These are phyloP conservation scores for Metallyticus violacea DNA, from an alignment of 2,888 invertebrate species.

Conservation along the genomic window DNA sequence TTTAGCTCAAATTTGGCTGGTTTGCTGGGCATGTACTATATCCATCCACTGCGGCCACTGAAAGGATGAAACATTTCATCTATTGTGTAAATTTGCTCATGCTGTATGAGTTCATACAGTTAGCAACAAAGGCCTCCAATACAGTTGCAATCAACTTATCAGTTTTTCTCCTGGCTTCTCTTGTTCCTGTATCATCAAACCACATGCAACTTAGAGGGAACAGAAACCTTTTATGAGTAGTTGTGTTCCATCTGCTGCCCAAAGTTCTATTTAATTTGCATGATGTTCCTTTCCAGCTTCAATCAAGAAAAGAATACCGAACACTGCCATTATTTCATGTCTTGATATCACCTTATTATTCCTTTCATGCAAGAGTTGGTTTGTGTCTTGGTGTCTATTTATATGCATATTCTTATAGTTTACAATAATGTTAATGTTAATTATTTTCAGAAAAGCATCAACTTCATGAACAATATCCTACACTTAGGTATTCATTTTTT, in stretches of 20 bases:
- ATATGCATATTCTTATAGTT: too few relatives aligned
- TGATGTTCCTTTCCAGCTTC: slow-evolving; percentile 27
- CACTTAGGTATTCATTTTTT: too few relatives aligned
- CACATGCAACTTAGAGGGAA: slow-evolving; percentile 22
- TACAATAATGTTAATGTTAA: neutral
- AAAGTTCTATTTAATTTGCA: slow-evolving; percentile 30
- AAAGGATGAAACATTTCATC: slow-evolving; percentile 35
- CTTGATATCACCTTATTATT: neutral
- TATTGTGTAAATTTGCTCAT: slow-evolving; percentile 29
- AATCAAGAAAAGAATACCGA: slow-evolving; percentile 30
- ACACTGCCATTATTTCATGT: neutral
- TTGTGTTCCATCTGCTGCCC: slow-evolving; percentile 27
- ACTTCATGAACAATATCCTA: neutral
- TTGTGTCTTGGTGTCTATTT: neutral
- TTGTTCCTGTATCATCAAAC: too few relatives aligned
- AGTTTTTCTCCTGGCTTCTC: too few relatives aligned
- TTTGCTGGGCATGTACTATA: too few relatives aligned
- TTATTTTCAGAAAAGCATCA: neutral
- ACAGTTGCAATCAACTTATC: slow-evolving; percentile 28
- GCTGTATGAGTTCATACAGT: slow-evolving; percentile 29
- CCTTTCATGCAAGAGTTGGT: neutral
- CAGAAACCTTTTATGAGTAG: slow-evolving; percentile 24
- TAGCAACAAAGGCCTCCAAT: slow-evolving; percentile 25
- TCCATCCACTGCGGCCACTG: slow-evolving; percentile 31
- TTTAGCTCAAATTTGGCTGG: too few relatives aligned